Base-by-base conservation (phyloP, 1,140 invertebrate genomes). In the Euglossa dilemma region DNA sequence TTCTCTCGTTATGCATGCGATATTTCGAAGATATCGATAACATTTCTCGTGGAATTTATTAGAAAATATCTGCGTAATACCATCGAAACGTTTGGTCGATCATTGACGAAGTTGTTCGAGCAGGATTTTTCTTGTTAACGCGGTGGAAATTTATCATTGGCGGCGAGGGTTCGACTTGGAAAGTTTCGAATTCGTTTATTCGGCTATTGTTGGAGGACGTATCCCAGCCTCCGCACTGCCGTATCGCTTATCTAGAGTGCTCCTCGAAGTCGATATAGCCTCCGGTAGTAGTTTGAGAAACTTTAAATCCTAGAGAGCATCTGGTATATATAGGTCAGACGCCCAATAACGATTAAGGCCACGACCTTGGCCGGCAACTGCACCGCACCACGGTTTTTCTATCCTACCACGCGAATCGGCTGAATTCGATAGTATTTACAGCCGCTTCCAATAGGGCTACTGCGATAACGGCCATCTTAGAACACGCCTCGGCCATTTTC, bases 301-400 rank as follows among this genome's bases (percentile, higher is more conserved):
- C 80, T 82, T 81, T 82, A 82, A 82, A 66, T 82, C 71, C 72
- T 43, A 18, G 52, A 25, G 63, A 67, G 73, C 45, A 57, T 69
- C 64, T 69, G 72, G 63, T 76, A 76, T 67, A 76, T 50, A 82
- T 56, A 18, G 72, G 61, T 50, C 45, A 23, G 80, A 36, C 63
- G 80, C 25, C 80, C 72, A 76, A 69, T 82, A 67, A 66, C 80
- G 80, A 82, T 82, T 82, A 82, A 82, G 80, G 80, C 63, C 80
- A 59, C 25, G 73, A 82, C 80, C 80, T 82, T 82, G 80, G 28
- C 80, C 80, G 54, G 43, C 43, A 76, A 57, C 72, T 57, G 43
- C 61, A 61, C 25, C 71, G 50, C 18, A 20, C 59, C 52, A 74
- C 64, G 61, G 61, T 75, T 81, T 66, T 74, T 67, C 5, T 28